Conservation (phyloP, 2,888 invertebrate genomes). For the Caenorhabditis japonica region DNA sequence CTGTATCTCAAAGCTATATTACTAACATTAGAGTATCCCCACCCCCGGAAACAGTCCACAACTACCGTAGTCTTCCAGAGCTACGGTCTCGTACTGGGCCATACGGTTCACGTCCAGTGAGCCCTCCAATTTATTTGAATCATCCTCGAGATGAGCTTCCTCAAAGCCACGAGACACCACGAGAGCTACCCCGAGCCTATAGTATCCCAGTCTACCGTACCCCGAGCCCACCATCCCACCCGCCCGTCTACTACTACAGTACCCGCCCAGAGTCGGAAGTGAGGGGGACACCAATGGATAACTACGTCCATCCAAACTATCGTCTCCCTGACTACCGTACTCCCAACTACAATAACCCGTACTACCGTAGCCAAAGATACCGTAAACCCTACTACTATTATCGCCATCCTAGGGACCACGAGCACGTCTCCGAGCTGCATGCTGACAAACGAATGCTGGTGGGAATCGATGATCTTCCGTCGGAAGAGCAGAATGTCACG, state of each 20-base stretch:
- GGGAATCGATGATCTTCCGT: conserved; percentile 16
- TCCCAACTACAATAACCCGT: neutral
- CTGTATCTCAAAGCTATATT: no score
- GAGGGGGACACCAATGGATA: neutral
- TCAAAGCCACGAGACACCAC: no score
- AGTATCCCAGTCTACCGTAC: neutral
- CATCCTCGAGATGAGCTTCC: no score
- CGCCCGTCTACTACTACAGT: neutral
- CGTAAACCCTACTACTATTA: conserved; percentile 14
- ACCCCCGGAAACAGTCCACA: no score
- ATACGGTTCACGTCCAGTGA: no score
- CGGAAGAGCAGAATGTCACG: conserved; percentile 11
- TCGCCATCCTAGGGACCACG: neutral
- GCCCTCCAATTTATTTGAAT: no score
- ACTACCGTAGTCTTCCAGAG: no score
- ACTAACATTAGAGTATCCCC: no score
- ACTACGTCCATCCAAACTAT: neutral
- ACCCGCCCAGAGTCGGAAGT: neutral
- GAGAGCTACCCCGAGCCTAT: neutral
- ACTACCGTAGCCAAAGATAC: conserved; percentile 11
- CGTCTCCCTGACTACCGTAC: neutral
- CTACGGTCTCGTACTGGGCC: no score
- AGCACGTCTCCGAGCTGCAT: conserved; percentile 32
- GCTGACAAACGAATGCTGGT: conserved; percentile 47
- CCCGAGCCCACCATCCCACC: neutral